Evolutionary conservation across 2,888 invertebrate genomes (phyloP).

Genomic region (Tanytarsus gracilentus): DNA sequence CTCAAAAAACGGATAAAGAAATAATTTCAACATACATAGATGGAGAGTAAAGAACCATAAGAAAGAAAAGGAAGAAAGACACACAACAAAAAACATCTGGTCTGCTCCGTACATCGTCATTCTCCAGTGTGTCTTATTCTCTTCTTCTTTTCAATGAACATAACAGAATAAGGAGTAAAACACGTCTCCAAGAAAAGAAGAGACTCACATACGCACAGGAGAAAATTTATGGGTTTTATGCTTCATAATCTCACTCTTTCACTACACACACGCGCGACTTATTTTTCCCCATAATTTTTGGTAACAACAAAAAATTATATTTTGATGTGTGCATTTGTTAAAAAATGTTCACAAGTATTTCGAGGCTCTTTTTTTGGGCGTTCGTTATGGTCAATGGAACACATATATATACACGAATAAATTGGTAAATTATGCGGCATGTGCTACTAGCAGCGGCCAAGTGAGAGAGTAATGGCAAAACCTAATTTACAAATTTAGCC

Average conservation of each 20-base stretch:
- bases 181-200: not conserved
- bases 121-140: not conserved
- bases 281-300: constrained; percentile 11
- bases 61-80: too few relatives aligned
- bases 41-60: not conserved
- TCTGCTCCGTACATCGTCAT: too few relatives aligned
- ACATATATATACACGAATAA: constrained; percentile 5
- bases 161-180: not conserved
- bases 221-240: not conserved
- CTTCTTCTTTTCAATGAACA: not conserved
- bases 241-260: too few relatives aligned
- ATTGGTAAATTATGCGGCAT: constrained; percentile 23
- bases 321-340: constrained; percentile 1
- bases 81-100: constrained; percentile 10
- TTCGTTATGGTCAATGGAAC: constrained; percentile 21
- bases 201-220: not conserved
- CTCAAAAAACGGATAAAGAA: not conserved
- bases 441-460: too few relatives aligned
- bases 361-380: constrained; percentile 5
- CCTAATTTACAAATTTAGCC: constrained; percentile 20
- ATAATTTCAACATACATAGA: not conserved
- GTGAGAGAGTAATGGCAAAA: constrained; percentile 15
- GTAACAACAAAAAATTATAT: not conserved
- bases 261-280: too few relatives aligned
- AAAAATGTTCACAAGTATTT: not conserved